A percentile compares a stretch with the other conserved stretches of the same genome.
Conservation (phyloP, 2,888 invertebrate species). For the Ferdinandea cuprea region DNA sequence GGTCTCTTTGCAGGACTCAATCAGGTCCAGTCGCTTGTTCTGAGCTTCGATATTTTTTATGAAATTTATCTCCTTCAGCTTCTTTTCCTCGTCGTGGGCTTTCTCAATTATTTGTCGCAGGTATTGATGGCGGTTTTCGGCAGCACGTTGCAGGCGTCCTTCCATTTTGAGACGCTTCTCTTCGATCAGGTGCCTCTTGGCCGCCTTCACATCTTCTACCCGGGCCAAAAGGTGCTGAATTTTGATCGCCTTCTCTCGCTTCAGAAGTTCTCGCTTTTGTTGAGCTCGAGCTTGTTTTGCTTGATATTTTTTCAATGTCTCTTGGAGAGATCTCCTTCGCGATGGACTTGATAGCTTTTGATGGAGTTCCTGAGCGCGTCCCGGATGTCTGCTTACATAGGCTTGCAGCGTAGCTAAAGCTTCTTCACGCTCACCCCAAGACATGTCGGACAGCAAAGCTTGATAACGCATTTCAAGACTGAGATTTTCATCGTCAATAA, state of each 20-base stretch:
- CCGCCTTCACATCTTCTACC: slow-evolving; percentile 92
- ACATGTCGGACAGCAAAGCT: slow-evolving; percentile 88
- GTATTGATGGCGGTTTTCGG: slow-evolving; percentile 94
- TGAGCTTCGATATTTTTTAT: slow-evolving; percentile 98
- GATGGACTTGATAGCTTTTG: slow-evolving; percentile 97
- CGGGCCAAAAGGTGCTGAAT: slow-evolving; percentile 93
- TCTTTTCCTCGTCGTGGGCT: slow-evolving; percentile 98
- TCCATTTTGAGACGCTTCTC: slow-evolving; percentile 91
- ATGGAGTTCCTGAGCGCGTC: slow-evolving; percentile 94
- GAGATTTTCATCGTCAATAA: slow-evolving; percentile 82
- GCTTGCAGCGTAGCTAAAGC: slow-evolving; percentile 90
- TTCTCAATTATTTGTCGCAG: slow-evolving; percentile 93
- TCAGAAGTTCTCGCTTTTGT: slow-evolving; percentile 91
- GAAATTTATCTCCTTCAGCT: slow-evolving; percentile 98
- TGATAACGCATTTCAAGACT: slow-evolving; percentile 88
- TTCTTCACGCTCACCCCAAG: slow-evolving; percentile 94
- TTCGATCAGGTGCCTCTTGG: slow-evolving; percentile 93
- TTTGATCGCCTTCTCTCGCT: slow-evolving; percentile 92
- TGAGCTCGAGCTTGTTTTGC: slow-evolving; percentile 96
- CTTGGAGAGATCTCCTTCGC: slow-evolving; percentile 92
- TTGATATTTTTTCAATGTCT: slow-evolving; percentile 91
- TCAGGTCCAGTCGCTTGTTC: slow-evolving; percentile 95
- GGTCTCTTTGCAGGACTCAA: slow-evolving; percentile 91
- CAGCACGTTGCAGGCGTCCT: slow-evolving; percentile 91
- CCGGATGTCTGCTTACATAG: slow-evolving; percentile 94